Conservation (phyloP, 2,113 vertebrate species). For the Porphyrio hochstetteri region DNA sequence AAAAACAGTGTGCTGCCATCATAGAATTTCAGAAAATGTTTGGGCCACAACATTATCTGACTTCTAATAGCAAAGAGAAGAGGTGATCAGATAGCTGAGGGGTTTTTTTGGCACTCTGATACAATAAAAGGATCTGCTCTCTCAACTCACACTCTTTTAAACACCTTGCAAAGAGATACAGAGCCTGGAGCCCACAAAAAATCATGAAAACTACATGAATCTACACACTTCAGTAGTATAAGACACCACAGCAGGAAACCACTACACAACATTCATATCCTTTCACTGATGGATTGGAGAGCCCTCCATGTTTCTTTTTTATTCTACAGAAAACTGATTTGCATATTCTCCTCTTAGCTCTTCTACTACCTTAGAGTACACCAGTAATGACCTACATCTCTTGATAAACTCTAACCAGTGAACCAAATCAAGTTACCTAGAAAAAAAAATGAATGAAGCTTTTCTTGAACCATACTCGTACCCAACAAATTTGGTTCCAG, state of each 20-base stretch:
- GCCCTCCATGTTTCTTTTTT: background rate
- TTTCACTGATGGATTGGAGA: background rate
- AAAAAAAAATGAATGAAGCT: background rate
- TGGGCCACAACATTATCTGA: background rate
- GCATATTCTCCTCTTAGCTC: background rate
- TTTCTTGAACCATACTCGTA: background rate
- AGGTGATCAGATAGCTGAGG: background rate
- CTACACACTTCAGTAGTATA: no score
- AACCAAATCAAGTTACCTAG: background rate
- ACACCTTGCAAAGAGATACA: background rate
- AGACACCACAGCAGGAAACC: background rate
- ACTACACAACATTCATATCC: rapidly evolving
- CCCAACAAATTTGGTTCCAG: background rate
- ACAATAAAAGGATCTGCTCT: background rate
- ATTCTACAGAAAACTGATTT: background rate
- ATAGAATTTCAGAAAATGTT: background rate
- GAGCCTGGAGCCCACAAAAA: background rate
- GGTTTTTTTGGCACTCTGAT: background rate
- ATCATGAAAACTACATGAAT: background rate
- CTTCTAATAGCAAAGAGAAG: background rate
- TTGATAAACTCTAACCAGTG: background rate
- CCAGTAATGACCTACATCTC: background rate
- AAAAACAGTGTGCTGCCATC: background rate
- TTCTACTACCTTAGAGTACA: background rate
- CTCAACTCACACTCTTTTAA: background rate